Evolutionary conservation across 2,113 vertebrate species (phyloP).

Genomic region (Pontoporia blainvillei): DNA sequence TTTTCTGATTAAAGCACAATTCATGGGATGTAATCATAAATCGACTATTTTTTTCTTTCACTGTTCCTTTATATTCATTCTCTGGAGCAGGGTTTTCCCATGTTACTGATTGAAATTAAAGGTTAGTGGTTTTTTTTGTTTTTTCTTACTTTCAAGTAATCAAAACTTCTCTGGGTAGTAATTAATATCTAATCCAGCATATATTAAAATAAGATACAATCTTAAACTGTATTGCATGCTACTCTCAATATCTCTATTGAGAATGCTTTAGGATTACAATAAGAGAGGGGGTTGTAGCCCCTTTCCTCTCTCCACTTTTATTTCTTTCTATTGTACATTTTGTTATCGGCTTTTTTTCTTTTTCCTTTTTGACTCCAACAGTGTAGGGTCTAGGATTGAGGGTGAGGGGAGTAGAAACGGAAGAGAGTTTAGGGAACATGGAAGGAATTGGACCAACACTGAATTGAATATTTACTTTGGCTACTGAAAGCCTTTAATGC

Average conservation of each 20-base stretch:
- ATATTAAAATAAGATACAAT: background rate
- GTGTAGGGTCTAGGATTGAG: background rate
- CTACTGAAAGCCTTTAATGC: background rate
- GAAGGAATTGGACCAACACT: background rate
- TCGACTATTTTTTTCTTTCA: background rate
- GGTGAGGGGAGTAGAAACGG: background rate
- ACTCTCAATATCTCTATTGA: background rate
- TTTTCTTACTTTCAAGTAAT: background rate
- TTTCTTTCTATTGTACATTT: background rate
- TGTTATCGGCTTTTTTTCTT: background rate
- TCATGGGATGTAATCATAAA: background rate
- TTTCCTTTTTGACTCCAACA: background rate
- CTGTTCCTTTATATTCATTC: background rate
- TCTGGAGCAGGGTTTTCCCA: background rate
- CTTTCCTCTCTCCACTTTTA: background rate
- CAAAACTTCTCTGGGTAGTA: background rate
- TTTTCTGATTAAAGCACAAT: background rate
- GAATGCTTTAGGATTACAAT: background rate
- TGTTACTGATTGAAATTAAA: background rate
- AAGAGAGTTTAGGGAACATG: background rate
- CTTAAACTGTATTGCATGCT: background rate
- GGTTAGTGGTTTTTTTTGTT: background rate
- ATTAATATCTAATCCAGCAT: background rate
- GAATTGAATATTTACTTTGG: background rate
- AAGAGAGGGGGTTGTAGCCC: rapidly evolving